Evolutionary conservation across 2,888 invertebrate species (phyloP).

Genomic region (Drosophila picticornis): DNA sequence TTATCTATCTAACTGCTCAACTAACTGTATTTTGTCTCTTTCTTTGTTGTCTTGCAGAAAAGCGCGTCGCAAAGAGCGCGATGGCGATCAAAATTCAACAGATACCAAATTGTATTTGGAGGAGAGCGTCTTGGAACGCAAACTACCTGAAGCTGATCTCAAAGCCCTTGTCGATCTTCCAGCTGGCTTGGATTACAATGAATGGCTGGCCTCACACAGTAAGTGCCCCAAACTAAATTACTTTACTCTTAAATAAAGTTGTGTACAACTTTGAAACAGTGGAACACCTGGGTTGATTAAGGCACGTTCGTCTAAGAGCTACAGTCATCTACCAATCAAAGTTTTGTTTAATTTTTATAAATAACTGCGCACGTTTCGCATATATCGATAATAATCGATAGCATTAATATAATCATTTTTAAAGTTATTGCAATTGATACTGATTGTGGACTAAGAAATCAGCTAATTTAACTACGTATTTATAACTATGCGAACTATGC

Average conservation of each 20-base stretch:
- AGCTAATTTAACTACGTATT: too few relatives aligned
- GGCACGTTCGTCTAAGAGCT: background rate
- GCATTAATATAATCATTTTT: background rate
- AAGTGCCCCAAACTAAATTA: conserved; percentile 82
- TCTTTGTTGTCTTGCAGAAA: conserved; percentile 89
- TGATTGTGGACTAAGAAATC: too few relatives aligned
- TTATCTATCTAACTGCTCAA: background rate
- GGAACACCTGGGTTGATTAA: background rate
- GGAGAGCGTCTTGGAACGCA: conserved; percentile 96
- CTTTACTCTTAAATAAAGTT: background rate
- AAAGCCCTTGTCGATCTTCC: conserved; percentile 97
- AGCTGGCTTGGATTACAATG: conserved; percentile 98
- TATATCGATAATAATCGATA: background rate
- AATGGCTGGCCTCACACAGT: conserved; percentile 99
- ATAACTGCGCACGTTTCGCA: background rate
- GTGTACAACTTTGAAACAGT: background rate
- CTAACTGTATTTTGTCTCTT: background rate
- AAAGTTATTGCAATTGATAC: background rate
- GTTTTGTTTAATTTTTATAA: background rate
- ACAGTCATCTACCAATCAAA: background rate
- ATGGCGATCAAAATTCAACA: conserved; percentile 91
- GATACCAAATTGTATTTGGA: conserved; percentile 98
- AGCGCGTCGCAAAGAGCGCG: conserved; percentile 98
- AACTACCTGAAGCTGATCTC: conserved; percentile 97
- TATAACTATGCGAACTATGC: too few relatives aligned